Evolutionary conservation across 2,113 vertebrate genomes (phyloP), one percentile per base, ranked within the genome.

Genomic region (Sinocyclocheilus anshuiensis): DNA sequence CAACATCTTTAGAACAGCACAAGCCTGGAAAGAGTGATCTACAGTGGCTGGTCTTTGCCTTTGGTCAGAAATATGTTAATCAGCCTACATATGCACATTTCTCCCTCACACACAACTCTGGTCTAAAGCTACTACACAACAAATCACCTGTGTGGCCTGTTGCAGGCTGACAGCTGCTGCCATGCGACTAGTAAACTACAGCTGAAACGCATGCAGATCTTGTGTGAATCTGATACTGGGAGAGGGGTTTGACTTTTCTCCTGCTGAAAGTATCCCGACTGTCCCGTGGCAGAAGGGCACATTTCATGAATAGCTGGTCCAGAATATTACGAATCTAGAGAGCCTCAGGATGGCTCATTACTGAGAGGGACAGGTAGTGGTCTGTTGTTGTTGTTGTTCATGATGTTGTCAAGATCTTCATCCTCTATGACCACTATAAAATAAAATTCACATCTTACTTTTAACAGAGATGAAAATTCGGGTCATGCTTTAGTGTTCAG

Each of bases 381-480:
- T n/a, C 77, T 80, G 20, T 90, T 36, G 36, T 48, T 88, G 75
- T 88, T 90, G 59, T 91, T 69, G 22, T 61, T 59, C 82, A 91
- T 61, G 9, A 89, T 53, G 80, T 89, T 86, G n/a, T 89, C 91
- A 84, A 90, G 84, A 26, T 91, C 91, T 65, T 90, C 89, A 29
- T 90, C 89, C 57, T 91, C 91, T 45, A 91, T 84, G 39, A 85
- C 84, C 6, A 87, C 86, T 87, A 45, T 39, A 15, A 83, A 72
- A 53, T 33, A 81, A 20, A 81, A 11, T 78, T 36, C 45, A 48
- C 50, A 50, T 29, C 22, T n/a, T 48, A 33, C 24, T 55, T 53
- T 55, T 33, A 18, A 53, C 16, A 78, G 26, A 42, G 20, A 6
- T 4, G 9, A 36, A 59, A 39, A 39, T 29, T 18, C 1, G 2